Evolutionary conservation across 2,113 vertebrate genomes (phyloP).

Genomic region (Megaceryle torquata): DNA sequence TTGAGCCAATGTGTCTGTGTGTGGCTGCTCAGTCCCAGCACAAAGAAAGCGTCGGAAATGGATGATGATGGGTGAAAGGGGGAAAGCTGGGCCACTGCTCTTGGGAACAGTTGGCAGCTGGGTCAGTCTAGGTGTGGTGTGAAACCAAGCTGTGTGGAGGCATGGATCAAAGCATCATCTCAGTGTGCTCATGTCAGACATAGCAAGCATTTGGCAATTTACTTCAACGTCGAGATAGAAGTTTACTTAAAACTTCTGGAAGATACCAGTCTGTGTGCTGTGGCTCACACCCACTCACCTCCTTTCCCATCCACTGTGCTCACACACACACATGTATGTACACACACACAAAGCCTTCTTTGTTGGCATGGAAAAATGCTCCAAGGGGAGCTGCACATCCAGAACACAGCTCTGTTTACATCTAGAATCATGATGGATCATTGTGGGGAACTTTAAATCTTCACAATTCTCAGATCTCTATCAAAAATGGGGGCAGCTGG

Average conservation of each 20-base stretch:
- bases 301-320: rapidly evolving
- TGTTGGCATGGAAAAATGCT: background rate
- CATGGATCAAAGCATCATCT: background rate
- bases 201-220: background rate
- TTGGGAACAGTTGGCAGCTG: background rate
- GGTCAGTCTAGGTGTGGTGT: background rate
- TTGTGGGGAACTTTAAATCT: constrained; percentile 39
- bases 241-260: background rate
- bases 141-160: rapidly evolving
- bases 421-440: constrained; percentile 30
- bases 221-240: background rate
- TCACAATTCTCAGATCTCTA: constrained; percentile 21
- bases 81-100: background rate
- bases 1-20: rapidly evolving
- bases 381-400: background rate
- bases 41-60: background rate
- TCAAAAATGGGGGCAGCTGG: constrained; percentile 20
- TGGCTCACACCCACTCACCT: background rate
- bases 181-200: background rate
- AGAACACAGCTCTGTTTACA: background rate
- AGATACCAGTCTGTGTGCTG: background rate
- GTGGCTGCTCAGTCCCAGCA: rapidly evolving
- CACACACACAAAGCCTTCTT: background rate
- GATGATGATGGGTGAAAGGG: background rate
- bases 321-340: too few relatives aligned